Evolutionary conservation across 2,113 vertebrate species (phyloP).

Genomic region (Macheiramphus alcinus): DNA sequence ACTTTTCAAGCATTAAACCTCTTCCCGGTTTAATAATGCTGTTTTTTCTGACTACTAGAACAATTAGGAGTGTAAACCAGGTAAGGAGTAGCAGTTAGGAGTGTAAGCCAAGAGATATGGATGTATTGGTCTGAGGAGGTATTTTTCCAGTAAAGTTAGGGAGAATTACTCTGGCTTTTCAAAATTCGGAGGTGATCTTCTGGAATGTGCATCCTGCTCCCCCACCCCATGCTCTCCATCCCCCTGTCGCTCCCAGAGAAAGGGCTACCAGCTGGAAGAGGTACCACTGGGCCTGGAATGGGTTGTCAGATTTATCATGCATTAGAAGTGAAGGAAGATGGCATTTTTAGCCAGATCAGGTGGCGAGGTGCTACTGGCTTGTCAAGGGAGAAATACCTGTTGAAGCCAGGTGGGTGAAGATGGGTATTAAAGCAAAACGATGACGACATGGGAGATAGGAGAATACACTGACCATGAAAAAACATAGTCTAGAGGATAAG

Average conservation of each 20-base stretch:
- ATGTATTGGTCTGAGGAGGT: background rate
- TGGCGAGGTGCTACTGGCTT: background rate
- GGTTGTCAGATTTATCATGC: background rate
- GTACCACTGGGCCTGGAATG: background rate
- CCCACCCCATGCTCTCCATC: background rate
- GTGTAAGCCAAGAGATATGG: background rate
- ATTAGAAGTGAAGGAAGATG: background rate
- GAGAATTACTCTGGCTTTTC: background rate
- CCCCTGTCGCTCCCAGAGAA: background rate
- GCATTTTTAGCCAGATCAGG: background rate
- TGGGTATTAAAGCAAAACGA: background rate
- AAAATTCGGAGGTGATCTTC: background rate
- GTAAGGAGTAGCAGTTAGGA: background rate
- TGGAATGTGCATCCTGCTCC: background rate
- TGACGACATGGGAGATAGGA: rapidly evolving
- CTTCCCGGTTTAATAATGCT: background rate
- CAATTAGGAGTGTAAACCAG: background rate
- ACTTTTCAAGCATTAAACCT: background rate
- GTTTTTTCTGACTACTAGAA: background rate
- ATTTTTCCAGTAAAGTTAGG: background rate
- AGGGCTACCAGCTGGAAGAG: background rate
- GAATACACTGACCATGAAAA: background rate
- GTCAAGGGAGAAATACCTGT: background rate
- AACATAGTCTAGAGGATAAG: background rate
- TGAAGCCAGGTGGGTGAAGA: background rate